Evolutionary conservation across 2,797 vertebrate species (phyloP), one percentile per base, ranked within the genome.

Genomic region (Microhierax caerulescens): DNA sequence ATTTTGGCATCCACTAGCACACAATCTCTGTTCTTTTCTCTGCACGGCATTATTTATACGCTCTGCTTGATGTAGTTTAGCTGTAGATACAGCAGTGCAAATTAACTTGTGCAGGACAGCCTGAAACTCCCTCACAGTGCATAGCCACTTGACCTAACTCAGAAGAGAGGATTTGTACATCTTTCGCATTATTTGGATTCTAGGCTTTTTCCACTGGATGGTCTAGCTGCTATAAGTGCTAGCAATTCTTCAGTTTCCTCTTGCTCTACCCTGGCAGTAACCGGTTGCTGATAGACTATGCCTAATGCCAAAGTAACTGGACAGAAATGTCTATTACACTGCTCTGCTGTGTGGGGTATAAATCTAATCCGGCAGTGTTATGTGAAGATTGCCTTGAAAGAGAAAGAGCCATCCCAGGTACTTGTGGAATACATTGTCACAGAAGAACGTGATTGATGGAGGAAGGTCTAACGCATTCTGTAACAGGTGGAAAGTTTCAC

Each of bases 371-470:
- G 48, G 21, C 34, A 72, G 41, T 45, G 17, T 67, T 88, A 36
- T 17, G 19, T 77, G 36, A 64, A 14, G 48, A 37, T 56, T 85
- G 36, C 64, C 60, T 76, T 83, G 56, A 70, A 79, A 78, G 70
- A 75, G 59, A 78, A 78, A 68, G 56, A 37, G 79, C 36, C 10
- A 30, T 67, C 56, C 45, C 13, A 28, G 9, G 5, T 90, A 30
- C 59, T 74, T 45, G 9, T 37, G 51, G 39, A 69, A 70, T 34
- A 43, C 0, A 0, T 73, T 80, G 47, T 69, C 23, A 57, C 0
- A 6, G 32, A 73, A 73, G 27, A 73, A 82, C 24, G 24, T 36
- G 36, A 64, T 15, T 36, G 45, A 37, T 78, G 30, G 28, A 69
- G 13, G 21, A 86, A 69, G 30, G 79, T 75, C 43, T 76, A 69